Conservation (phyloP, 1,140 invertebrate genomes). For the Drosophila virilis region DNA sequence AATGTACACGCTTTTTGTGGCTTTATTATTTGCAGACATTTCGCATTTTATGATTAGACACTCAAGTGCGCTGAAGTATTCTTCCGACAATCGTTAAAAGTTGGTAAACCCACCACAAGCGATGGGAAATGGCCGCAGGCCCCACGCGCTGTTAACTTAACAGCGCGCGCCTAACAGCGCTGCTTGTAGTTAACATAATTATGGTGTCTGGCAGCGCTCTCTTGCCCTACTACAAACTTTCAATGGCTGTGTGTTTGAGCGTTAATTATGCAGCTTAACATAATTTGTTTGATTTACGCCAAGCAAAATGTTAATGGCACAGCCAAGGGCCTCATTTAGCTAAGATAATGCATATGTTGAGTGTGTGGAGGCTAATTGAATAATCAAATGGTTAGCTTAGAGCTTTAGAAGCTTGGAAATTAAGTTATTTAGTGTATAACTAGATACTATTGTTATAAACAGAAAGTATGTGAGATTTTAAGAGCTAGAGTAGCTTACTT, state of each 20-base stretch:
- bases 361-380: not conserved
- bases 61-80: constrained; percentile 74
- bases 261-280: constrained; percentile 65
- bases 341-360: constrained; percentile 3
- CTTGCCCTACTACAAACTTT: not conserved
- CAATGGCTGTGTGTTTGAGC: constrained; percentile 30
- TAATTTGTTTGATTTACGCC: constrained; percentile 50
- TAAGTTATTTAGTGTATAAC: not conserved
- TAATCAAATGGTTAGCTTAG: constrained; percentile 10
- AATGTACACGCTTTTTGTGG: constrained; percentile 56
- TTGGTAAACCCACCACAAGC: constrained; percentile 34
- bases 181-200: constrained; percentile 26
- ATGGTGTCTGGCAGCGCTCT: not conserved
- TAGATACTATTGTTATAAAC: too few relatives aligned
- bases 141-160: constrained; percentile 14
- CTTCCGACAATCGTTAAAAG: constrained; percentile 74
- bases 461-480: too few relatives aligned
- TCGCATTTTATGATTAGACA: constrained; percentile 71
- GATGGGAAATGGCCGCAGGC: constrained; percentile 55
- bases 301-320: constrained; percentile 42
- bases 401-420: not conserved
- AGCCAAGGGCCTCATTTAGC: constrained; percentile 23
- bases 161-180: constrained; percentile 35
- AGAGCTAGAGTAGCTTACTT: too few relatives aligned
- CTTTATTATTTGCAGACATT: constrained; percentile 76